These are phyloP conservation scores for Dendropsophus ebraccatus DNA, from an alignment of 2,113 vertebrate genomes.

Conservation along the genomic window DNA sequence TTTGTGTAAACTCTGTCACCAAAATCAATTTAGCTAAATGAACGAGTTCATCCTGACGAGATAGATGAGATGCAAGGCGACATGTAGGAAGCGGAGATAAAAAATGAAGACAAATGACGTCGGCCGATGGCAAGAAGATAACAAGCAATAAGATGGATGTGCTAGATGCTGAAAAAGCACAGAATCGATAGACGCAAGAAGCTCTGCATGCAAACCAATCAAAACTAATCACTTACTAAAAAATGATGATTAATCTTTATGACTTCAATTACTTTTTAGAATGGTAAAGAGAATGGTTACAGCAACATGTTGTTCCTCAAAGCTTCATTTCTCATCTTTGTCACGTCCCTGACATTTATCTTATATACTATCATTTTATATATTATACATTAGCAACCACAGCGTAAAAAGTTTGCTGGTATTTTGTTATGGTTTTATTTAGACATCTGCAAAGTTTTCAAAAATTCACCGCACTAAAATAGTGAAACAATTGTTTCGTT, in stretches of 20 bases:
- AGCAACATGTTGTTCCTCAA: slow-evolving; percentile 27
- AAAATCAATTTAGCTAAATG: slow-evolving; percentile 57
- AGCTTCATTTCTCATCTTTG: slow-evolving; percentile 10
- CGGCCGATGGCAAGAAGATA: slow-evolving; percentile 57
- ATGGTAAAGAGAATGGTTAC: slow-evolving; percentile 21
- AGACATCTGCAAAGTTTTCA: too few relatives aligned
- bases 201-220: slow-evolving; percentile 57
- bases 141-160: slow-evolving; percentile 59
- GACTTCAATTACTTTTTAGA: slow-evolving; percentile 51
- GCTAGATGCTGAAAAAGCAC: slow-evolving; percentile 44
- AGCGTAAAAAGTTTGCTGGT: background rate
- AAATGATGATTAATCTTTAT: slow-evolving; percentile 60
- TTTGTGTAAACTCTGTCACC: slow-evolving; percentile 53
- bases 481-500: too few relatives aligned
- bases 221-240: slow-evolving; percentile 57
- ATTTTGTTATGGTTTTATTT: background rate
- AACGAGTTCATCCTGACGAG: slow-evolving; percentile 55
- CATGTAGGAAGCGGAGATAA: slow-evolving; percentile 58
- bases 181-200: slow-evolving; percentile 57
- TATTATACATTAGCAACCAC: background rate
- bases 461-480: background rate
- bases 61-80: slow-evolving; percentile 56
- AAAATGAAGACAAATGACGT: slow-evolving; percentile 58
- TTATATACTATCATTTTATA: background rate
- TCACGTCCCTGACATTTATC: background rate